Percentiles rank a stretch among this genome's conserved stretches.
phyloP scores from a whole-genome alignment of 2,797 vertebrate species.

The Phoxinus dragarum region DNA sequence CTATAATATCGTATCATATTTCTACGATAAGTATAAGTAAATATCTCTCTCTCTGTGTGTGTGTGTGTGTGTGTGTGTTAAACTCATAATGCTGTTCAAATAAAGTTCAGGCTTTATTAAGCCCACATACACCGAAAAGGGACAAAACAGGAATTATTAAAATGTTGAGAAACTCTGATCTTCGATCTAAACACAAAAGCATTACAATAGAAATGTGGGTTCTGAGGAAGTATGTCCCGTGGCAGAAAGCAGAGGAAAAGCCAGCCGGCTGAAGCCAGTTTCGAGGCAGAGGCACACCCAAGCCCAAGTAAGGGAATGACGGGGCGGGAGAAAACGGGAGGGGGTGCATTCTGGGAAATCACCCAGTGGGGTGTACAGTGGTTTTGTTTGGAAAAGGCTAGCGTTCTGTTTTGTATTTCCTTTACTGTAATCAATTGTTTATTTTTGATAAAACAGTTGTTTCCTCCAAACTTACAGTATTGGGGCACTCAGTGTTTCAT shows the following conservation, averaged over 20 bases:
- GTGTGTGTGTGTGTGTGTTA: not conserved
- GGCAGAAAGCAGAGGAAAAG: not conserved
- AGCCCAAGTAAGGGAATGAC: constrained; percentile 33
- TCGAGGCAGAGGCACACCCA: constrained; percentile 29
- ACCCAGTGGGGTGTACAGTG: constrained; percentile 3
- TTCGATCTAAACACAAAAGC: not conserved
- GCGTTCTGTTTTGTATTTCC: constrained; percentile 1
- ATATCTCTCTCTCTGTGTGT: too few species aligned
- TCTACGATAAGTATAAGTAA: constrained; percentile 3
- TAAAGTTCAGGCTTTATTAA: not conserved
- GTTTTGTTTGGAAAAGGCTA: constrained; percentile 43
- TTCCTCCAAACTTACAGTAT: constrained; percentile 5
- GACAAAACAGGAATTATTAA: not conserved
- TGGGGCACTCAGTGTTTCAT: not conserved
- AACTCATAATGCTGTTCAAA: not conserved
- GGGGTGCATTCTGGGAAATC: constrained; percentile 49
- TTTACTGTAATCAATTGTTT: constrained; percentile 18
- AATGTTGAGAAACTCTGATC: not conserved
- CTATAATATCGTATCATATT: too few species aligned
- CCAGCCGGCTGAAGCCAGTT: constrained; percentile 49
- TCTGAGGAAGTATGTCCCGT: constrained; percentile 9
- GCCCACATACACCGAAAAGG: not conserved
- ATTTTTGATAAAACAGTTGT: constrained; percentile 22
- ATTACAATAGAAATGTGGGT: not conserved
- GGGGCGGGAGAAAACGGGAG: constrained; percentile 13